phyloP scores from a whole-genome alignment of 2,888 invertebrate genomes.

The Agrotis ipsilon region DNA sequence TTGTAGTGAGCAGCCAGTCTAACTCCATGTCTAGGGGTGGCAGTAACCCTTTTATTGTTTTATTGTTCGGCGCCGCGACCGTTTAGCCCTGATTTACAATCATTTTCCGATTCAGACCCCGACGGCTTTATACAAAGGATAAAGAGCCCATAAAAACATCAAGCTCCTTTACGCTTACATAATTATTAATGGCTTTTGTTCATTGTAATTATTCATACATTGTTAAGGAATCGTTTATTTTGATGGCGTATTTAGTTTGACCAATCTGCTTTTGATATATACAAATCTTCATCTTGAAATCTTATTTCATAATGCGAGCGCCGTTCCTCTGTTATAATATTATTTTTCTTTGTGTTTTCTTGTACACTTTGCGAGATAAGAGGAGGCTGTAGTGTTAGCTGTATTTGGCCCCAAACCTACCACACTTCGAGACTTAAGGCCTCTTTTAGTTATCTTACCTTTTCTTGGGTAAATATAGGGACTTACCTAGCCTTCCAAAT shows the following conservation, averaged over 20 bases:
- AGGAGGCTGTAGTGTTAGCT: background rate
- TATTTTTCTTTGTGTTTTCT: background rate
- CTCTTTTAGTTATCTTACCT: too few relatives aligned
- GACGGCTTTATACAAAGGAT: constrained; percentile 37
- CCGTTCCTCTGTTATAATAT: background rate
- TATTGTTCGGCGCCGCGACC: constrained; percentile 56
- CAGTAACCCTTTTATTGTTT: constrained; percentile 66
- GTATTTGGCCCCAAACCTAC: background rate
- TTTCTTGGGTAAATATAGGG: too few relatives aligned
- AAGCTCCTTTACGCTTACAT: constrained; percentile 51
- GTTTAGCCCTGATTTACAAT: constrained; percentile 65
- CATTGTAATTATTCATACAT: constrained; percentile 28
- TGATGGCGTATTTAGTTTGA: background rate
- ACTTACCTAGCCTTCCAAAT: too few relatives aligned
- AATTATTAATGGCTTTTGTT: constrained; percentile 48
- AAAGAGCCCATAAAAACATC: constrained; percentile 49
- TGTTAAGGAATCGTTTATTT: background rate
- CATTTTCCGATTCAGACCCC: constrained; percentile 48
- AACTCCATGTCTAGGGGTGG: constrained; percentile 30
- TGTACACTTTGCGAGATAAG: background rate
- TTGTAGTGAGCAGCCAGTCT: constrained; percentile 15
- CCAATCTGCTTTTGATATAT: background rate
- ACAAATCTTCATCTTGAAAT: background rate
- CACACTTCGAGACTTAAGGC: background rate
- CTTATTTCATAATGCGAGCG: background rate